phyloP scores from a whole-genome alignment of 2,888 invertebrate species.

The Panopea generosa region DNA sequence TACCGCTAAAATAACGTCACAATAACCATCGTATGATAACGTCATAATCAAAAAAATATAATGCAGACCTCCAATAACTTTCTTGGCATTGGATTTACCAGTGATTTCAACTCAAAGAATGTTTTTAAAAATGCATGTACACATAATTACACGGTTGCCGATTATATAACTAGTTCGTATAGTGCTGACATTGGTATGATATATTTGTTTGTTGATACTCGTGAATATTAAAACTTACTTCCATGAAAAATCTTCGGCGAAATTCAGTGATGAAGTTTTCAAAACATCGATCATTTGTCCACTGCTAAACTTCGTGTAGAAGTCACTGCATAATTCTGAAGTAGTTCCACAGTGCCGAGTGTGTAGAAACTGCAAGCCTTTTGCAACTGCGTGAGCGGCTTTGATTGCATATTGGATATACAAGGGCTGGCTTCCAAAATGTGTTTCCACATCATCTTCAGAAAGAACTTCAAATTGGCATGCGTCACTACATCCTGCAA shows the following conservation, averaged over 20 bases:
- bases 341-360: not conserved
- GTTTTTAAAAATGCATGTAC: too few relatives aligned
- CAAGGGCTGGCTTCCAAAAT: constrained; percentile 21
- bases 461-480: constrained; percentile 35
- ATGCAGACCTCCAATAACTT: too few relatives aligned
- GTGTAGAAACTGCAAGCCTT: constrained; percentile 37
- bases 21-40: too few relatives aligned
- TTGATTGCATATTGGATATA: constrained; percentile 55
- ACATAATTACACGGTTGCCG: too few relatives aligned
- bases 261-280: constrained; percentile 19
- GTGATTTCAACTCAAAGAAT: too few relatives aligned
- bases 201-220: too few relatives aligned
- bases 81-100: too few relatives aligned
- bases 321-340: not conserved
- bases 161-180: too few relatives aligned
- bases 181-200: too few relatives aligned
- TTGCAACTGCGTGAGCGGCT: constrained; percentile 48
- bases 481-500: constrained; percentile 44
- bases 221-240: constrained; percentile 15
- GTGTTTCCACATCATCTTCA: constrained; percentile 29
- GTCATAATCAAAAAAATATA: too few relatives aligned
- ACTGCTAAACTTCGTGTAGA: not conserved
- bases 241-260: constrained; percentile 34
- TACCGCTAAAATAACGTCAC: too few relatives aligned
- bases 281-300: constrained; percentile 16